Base-by-base conservation (phyloP, 2,888 invertebrate genomes). In the Xestia sexstrigata region DNA sequence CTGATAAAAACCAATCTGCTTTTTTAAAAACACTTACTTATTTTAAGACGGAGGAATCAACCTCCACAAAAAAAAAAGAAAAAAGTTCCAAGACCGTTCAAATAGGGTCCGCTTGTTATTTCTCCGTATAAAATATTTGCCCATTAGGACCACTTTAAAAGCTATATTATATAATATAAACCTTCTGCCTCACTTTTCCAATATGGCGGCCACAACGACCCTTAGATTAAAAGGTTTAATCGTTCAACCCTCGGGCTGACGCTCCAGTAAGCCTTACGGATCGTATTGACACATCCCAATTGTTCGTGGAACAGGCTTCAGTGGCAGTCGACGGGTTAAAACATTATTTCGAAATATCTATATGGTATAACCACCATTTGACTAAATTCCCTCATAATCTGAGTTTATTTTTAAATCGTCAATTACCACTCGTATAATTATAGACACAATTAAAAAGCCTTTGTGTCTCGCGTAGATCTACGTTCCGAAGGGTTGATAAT, bases 171-270 rank as follows among this genome's bases (percentile, higher is more conserved):
- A 17, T 60, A 9, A 11, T 23, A 23, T 35, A 23, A 17, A 65
- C 39, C 85, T 78, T 79, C 72, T 85, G 70, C 7, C 2, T 45
- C 9, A 26, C 0, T 35, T 62, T 42, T 74, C 9, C n/a, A 66
- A 70, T 5, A 52, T 62, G 55, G 68, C 42, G 15, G 68, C 68
- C 75, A 55, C 62, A 71, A 74, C 49, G 70, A 68, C 74, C 76
- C 76, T 74, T 70, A 78, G 81, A 84, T 87, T 86, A 86, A 85
- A 76, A 72, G 79, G 85, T 86, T 86, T 84, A 85, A 84, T 81
- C 81, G 73, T 76, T 67, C 78, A 81, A 70, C 63, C 80, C 84
- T 74, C 81, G 26, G 68, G 70, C 71, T 86, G 85, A 84, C 85
- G 79, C 52, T 81, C 62, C 69, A 68, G 66, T 85, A 86, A 81